These are phyloP conservation scores for Dromiciops gliroides DNA, from an alignment of 2,113 vertebrate species.

Conservation along the genomic window DNA sequence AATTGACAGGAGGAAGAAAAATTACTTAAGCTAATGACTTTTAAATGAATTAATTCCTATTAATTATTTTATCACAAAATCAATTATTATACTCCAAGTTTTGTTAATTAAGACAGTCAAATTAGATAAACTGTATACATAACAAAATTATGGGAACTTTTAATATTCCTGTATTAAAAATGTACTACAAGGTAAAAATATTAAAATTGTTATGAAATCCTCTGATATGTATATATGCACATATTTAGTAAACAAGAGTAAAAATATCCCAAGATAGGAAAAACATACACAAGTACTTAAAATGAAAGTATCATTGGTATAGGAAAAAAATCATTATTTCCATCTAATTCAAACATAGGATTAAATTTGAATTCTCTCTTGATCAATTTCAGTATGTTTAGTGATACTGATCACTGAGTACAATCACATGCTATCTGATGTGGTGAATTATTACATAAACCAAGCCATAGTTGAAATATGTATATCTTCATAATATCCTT, in stretches of 20 bases:
- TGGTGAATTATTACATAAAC: background rate
- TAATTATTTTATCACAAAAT: constrained; percentile 84
- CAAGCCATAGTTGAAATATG: background rate
- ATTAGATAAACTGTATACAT: constrained; percentile 73
- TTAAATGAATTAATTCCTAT: constrained; percentile 79
- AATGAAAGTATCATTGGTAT: background rate
- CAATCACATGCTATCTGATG: background rate
- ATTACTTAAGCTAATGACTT: constrained; percentile 72
- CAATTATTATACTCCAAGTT: constrained; percentile 78
- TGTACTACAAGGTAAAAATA: constrained; percentile 34
- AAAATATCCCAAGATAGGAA: constrained; percentile 29
- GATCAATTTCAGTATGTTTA: background rate
- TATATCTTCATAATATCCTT: background rate
- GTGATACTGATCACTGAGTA: background rate
- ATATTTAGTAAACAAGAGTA: constrained; percentile 42
- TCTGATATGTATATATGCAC: constrained; percentile 19
- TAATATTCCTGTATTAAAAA: constrained; percentile 70
- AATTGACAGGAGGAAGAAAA: constrained; percentile 63
- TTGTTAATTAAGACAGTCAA: constrained; percentile 80
- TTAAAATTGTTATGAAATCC: constrained; percentile 71
- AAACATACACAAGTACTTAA: background rate
- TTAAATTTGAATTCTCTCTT: background rate
- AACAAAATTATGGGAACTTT: constrained; percentile 73
- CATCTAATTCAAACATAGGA: background rate
- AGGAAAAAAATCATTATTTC: background rate